These are phyloP conservation scores for Luperina testacea DNA, from an alignment of 2,888 invertebrate species.

Conservation along the genomic window DNA sequence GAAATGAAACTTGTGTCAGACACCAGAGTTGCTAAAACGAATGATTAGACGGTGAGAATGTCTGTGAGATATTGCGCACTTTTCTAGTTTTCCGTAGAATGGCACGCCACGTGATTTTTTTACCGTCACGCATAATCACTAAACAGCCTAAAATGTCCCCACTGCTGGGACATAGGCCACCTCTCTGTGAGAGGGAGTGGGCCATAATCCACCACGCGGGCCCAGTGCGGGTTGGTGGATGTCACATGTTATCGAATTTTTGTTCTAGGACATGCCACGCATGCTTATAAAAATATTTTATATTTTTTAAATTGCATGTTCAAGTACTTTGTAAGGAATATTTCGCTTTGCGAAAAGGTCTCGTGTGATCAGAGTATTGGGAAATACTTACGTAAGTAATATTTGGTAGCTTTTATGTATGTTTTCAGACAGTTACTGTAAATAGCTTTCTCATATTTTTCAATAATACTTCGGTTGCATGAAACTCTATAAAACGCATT, in stretches of 20 bases:
- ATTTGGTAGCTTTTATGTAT: background rate
- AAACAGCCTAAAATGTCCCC: background rate
- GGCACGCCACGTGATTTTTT: background rate
- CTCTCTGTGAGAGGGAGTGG: background rate
- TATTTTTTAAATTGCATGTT: conserved; percentile 37
- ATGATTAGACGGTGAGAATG: conserved; percentile 21
- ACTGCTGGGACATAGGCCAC: background rate
- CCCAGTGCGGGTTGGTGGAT: background rate
- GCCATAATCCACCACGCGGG: background rate
- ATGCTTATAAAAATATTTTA: conserved; percentile 14
- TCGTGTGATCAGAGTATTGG: conserved; percentile 30
- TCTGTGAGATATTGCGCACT: conserved; percentile 1
- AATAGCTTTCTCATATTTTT: conserved; percentile 27
- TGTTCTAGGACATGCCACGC: background rate
- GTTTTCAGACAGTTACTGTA: conserved; percentile 1
- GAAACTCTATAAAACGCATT: background rate
- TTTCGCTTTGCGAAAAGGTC: conserved; percentile 18
- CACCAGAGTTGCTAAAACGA: conserved; percentile 23
- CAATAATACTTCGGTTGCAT: conserved; percentile 4
- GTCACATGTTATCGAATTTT: background rate
- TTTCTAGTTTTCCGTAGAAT: background rate
- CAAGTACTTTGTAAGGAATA: conserved; percentile 8
- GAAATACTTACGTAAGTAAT: conserved; percentile 12
- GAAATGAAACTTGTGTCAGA: conserved; percentile 47
- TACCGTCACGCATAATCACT: background rate